Evolutionary conservation across 2,888 invertebrate species (phyloP).

Genomic region (Polyommatus icarus): DNA sequence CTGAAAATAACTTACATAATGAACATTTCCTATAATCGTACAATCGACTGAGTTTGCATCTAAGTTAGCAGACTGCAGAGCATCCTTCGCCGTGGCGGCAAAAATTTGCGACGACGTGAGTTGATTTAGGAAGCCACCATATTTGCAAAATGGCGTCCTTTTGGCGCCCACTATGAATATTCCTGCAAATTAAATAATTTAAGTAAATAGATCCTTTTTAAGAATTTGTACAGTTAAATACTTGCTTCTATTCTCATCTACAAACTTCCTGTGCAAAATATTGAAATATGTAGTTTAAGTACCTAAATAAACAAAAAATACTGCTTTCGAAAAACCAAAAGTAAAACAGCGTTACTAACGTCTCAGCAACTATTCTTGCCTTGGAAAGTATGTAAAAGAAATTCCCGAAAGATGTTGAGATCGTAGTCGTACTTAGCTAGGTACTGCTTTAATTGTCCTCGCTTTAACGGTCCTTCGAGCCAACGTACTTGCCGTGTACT

Average conservation of each 20-base stretch:
- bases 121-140: slow-evolving; percentile 64
- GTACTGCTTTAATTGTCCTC: neutral
- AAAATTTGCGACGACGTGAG: slow-evolving; percentile 63
- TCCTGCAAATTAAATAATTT: slow-evolving; percentile 48
- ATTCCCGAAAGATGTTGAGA: too few relatives aligned
- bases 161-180: slow-evolving; percentile 69
- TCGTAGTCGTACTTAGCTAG: neutral
- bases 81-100: slow-evolving; percentile 66
- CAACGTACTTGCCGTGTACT: neutral
- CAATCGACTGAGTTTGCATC: slow-evolving; percentile 57
- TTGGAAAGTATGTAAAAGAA: too few relatives aligned
- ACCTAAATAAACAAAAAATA: too few relatives aligned
- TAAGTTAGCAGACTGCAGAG: slow-evolving; percentile 55
- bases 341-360: too few relatives aligned
- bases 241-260: neutral
- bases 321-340: too few relatives aligned
- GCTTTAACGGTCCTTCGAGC: too few relatives aligned
- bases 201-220: neutral
- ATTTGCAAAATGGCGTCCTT: slow-evolving; percentile 68
- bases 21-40: slow-evolving; percentile 65
- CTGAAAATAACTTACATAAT: slow-evolving; percentile 57
- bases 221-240: neutral
- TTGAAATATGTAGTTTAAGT: too few relatives aligned
- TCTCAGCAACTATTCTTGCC: too few relatives aligned
- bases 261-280: neutral